Evolutionary conservation across 2,113 vertebrate species (phyloP).

Genomic region (Zosterops hypoxanthus): DNA sequence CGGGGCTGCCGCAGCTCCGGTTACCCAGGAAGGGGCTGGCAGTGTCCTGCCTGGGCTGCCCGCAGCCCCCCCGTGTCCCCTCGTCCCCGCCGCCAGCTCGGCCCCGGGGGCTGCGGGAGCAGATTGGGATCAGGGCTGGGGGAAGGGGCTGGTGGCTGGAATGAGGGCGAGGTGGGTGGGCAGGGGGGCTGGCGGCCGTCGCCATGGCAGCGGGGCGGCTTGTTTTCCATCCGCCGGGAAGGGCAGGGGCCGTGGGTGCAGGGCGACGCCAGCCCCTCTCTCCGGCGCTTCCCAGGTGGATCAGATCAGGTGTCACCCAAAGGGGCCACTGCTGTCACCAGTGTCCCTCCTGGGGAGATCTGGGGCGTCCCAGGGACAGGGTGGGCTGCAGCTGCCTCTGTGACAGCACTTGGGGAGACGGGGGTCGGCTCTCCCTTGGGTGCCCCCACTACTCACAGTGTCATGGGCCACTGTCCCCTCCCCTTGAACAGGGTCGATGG

Average conservation of each 20-base stretch:
- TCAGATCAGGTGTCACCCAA: neutral
- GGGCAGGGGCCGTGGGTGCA: neutral
- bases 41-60: neutral
- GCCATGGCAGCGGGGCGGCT: slow-evolving; percentile 1
- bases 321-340: neutral
- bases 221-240: neutral
- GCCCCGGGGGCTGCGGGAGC: neutral
- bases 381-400: neutral
- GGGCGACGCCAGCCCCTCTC: neutral
- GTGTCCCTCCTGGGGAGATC: accelerated
- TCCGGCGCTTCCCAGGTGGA: neutral
- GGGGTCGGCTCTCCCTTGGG: no score
- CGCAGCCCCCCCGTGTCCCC: neutral
- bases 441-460: accelerated
- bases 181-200: neutral
- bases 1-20: neutral
- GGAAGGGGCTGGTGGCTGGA: neutral
- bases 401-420: accelerated
- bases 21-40: neutral
- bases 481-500: neutral
- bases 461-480: neutral
- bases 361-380: accelerated
- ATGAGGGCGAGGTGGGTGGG: neutral
- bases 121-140: neutral
- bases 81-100: neutral